Conservation (phyloP, 2,797 vertebrate genomes). For the Eidolon dupreanum region DNA sequence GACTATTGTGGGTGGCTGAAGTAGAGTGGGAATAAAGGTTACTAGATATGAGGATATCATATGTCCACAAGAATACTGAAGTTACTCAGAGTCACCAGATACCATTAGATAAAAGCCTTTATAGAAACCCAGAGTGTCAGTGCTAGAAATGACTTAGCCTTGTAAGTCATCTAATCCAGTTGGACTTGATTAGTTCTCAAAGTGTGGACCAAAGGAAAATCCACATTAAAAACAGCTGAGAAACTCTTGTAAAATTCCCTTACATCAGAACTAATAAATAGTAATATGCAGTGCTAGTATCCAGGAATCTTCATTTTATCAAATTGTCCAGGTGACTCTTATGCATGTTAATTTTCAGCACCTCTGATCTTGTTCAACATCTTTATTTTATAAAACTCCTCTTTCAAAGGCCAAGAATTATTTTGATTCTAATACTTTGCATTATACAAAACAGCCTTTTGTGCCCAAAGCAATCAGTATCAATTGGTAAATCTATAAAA, state of each 20-base stretch:
- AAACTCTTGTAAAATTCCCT: background rate
- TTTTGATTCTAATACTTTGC: background rate
- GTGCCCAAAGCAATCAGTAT: background rate
- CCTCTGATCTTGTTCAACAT: background rate
- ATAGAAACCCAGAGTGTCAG: background rate
- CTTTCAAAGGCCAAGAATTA: background rate
- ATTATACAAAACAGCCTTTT: background rate
- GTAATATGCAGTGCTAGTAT: background rate
- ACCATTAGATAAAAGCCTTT: background rate
- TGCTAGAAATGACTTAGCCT: background rate
- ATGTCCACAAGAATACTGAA: background rate
- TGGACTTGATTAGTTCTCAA: background rate
- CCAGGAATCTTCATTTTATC: background rate
- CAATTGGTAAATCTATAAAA: constrained; percentile 3
- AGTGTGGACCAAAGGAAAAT: background rate
- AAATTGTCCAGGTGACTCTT: background rate
- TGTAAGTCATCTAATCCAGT: background rate
- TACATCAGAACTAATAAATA: background rate
- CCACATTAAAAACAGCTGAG: background rate
- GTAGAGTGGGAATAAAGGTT: background rate
- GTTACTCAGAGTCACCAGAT: background rate
- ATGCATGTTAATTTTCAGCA: background rate
- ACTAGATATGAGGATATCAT: background rate
- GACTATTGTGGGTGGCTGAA: background rate
- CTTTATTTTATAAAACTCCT: background rate